Conservation (phyloP, 2,797 vertebrate genomes). For the Spinus olivaceus region DNA sequence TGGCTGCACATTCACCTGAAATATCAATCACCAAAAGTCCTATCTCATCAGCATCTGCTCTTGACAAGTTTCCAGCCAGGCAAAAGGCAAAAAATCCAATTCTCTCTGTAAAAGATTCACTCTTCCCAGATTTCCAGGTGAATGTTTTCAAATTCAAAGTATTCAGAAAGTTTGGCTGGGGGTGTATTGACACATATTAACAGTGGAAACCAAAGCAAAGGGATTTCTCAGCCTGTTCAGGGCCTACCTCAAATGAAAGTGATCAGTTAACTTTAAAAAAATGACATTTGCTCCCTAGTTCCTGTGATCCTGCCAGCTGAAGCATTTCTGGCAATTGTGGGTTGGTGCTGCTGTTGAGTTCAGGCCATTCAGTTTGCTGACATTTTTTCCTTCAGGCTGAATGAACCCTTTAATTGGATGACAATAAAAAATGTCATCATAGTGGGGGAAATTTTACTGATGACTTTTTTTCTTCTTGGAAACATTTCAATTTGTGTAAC, state of each 20-base stretch:
- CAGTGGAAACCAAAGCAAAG: neutral
- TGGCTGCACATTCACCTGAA: neutral
- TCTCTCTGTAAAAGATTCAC: neutral
- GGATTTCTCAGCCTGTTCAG: neutral
- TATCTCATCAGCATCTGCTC: neutral
- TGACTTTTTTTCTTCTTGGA: neutral
- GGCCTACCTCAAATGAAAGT: neutral
- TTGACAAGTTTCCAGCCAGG: neutral
- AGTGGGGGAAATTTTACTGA: neutral
- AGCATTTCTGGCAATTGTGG: neutral
- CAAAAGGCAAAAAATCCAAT: neutral
- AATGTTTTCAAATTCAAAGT: neutral
- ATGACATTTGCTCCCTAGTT: neutral
- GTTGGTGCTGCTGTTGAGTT: neutral
- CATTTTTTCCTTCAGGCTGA: neutral
- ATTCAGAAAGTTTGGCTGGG: neutral
- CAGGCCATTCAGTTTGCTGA: neutral
- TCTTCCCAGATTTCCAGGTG: neutral
- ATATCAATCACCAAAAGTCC: neutral
- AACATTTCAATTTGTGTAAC: neutral
- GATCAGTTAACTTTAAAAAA: neutral
- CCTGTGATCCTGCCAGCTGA: neutral
- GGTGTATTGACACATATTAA: neutral
- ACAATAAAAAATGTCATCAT: rapidly evolving
- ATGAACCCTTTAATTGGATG: neutral